A percentile compares a stretch with the other conserved stretches of the same genome.
Evolutionary conservation across 2,113 vertebrate genomes (phyloP).

Genomic region (Gymnobelideus leadbeateri): DNA sequence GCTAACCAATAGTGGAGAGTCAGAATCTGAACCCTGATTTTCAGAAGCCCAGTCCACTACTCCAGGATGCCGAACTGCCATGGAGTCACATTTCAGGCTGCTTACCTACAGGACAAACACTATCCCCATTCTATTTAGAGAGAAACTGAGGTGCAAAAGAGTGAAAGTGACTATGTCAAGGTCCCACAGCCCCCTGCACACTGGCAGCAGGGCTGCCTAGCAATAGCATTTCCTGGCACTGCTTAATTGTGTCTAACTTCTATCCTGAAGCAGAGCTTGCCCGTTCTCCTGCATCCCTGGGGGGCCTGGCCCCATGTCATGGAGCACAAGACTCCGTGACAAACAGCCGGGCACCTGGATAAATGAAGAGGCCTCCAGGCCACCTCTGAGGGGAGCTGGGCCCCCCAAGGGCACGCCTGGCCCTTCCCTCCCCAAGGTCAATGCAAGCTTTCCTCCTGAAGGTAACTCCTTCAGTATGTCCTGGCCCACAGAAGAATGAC

Average conservation of each 20-base stretch:
- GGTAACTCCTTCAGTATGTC: no score
- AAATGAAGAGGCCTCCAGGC: background rate
- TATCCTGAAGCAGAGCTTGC: background rate
- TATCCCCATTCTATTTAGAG: no score
- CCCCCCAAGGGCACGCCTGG: background rate
- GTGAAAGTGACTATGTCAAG: background rate
- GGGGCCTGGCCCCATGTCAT: background rate
- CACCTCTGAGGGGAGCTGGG: background rate
- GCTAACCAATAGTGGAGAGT: background rate
- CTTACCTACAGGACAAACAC: no score
- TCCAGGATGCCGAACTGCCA: no score
- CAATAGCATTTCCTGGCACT: background rate
- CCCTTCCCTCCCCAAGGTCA: background rate
- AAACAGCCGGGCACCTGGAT: background rate
- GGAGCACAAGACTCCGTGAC: background rate
- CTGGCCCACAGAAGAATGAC: background rate
- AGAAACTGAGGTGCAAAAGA: background rate
- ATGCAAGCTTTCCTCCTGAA: background rate
- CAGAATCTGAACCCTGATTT: background rate
- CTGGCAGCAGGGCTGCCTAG: background rate
- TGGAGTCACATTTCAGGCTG: no score
- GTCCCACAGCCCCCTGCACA: background rate
- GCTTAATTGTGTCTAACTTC: background rate
- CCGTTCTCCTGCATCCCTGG: background rate
- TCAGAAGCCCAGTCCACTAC: background rate